Conservation (phyloP, 30 jellyfish, hydroid and myxozoan species). For the Clytia hemisphaerica region DNA sequence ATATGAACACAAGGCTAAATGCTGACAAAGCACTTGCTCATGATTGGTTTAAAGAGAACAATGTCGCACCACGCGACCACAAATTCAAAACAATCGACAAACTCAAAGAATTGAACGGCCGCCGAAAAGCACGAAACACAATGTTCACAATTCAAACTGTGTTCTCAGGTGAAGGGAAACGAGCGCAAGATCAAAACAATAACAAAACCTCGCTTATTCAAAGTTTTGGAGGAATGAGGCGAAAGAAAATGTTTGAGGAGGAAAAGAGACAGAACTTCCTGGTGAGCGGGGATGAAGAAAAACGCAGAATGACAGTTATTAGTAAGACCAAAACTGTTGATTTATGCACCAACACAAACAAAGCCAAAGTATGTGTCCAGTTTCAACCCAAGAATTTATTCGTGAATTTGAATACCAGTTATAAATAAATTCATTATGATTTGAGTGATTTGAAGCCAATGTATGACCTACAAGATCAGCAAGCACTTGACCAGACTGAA, state of each 20-base stretch:
- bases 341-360: too few species aligned
- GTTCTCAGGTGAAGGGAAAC: slow-evolving; percentile 10
- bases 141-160: slow-evolving; percentile 19
- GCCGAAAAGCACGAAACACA: slow-evolving; percentile 11
- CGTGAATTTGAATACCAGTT: too few species aligned
- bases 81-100: slow-evolving; percentile 19
- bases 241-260: too few species aligned
- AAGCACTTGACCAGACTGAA: too few species aligned
- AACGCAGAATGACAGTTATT: background rate
- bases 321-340: background rate
- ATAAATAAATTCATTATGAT: too few species aligned
- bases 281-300: too few species aligned
- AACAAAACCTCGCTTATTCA: background rate
- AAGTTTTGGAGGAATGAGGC: background rate
- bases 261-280: too few species aligned
- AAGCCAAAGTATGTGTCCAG: too few species aligned
- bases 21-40: slow-evolving; percentile 53
- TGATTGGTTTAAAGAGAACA: slow-evolving; percentile 52
- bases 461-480: too few species aligned
- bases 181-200: background rate
- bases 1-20: slow-evolving; percentile 27
- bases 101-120: slow-evolving; percentile 17
- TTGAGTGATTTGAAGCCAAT: too few species aligned
- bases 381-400: too few species aligned
- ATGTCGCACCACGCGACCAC: slow-evolving; percentile 18